Evolutionary conservation across 2,797 vertebrate species (phyloP).

Genomic region (Apogon hyalosoma): DNA sequence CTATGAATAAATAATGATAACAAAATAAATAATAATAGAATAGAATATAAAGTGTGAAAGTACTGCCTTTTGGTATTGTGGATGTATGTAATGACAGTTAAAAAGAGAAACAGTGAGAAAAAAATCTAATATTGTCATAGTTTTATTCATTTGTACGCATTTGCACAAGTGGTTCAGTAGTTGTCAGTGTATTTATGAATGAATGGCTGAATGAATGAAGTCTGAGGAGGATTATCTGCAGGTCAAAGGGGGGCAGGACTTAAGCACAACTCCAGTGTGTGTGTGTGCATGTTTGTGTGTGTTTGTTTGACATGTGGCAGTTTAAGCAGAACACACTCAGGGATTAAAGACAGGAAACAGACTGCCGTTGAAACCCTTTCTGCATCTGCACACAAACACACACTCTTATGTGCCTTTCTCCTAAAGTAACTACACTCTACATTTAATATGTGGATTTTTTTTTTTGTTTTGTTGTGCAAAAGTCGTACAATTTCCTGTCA

Average conservation of each 20-base stretch:
- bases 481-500: not conserved
- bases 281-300: constrained; percentile 14
- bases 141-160: not conserved
- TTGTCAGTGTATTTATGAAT: constrained; percentile 36
- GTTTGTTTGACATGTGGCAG: constrained; percentile 45
- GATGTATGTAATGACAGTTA: too few species aligned
- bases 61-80: too few species aligned
- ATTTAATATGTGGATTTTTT: not conserved
- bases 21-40: too few species aligned
- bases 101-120: too few species aligned
- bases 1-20: too few species aligned
- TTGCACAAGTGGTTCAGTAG: not conserved
- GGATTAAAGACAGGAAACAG: constrained; percentile 72
- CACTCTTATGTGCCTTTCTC: constrained; percentile 4
- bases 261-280: constrained; percentile 32
- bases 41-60: too few species aligned
- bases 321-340: constrained; percentile 46
- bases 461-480: not conserved
- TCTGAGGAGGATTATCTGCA: constrained; percentile 50
- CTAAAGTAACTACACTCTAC: not conserved
- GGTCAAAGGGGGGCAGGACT: constrained; percentile 40
- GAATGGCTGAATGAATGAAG: constrained; percentile 41
- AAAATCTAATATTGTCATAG: too few species aligned
- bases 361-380: constrained; percentile 20
- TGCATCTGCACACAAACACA: constrained; percentile 38